A percentile compares a stretch with the other conserved stretches of the same genome.
Evolutionary conservation across 2,888 invertebrate species (phyloP).

Genomic region (Entomobrya multifasciata): DNA sequence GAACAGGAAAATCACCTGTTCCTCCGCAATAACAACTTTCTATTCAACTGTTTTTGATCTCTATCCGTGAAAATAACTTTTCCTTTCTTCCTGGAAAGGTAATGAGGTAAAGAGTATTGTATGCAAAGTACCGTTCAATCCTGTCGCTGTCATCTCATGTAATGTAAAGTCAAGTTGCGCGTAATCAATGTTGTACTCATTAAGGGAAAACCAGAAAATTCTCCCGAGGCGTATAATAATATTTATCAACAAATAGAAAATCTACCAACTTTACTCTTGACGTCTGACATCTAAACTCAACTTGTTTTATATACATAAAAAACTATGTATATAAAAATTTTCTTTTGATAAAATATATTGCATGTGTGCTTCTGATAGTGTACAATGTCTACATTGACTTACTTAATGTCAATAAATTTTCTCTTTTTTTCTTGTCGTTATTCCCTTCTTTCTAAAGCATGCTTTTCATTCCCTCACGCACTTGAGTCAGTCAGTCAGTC

Average conservation of each 20-base stretch:
- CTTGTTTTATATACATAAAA: background rate
- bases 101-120: slow-evolving; percentile 53
- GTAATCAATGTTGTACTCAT: background rate
- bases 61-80: background rate
- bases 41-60: background rate
- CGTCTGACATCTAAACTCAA: background rate
- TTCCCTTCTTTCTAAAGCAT: background rate
- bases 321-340: too few species aligned
- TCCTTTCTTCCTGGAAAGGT: slow-evolving; percentile 26
- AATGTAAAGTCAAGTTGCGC: slow-evolving; percentile 26
- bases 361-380: background rate
- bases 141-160: slow-evolving; percentile 10
- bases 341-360: too few species aligned
- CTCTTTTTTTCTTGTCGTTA: slow-evolving; percentile 29
- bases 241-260: too few species aligned
- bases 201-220: background rate
- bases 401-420: slow-evolving; percentile 59
- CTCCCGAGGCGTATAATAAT: background rate
- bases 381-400: slow-evolving; percentile 28
- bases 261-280: slow-evolving; percentile 2
- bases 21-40: slow-evolving; percentile 21
- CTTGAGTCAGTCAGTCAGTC: slow-evolving; percentile 47
- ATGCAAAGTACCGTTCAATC: slow-evolving; percentile 24
- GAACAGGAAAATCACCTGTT: slow-evolving; percentile 45
- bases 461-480: slow-evolving; percentile 45